Evolutionary conservation across 2,113 vertebrate genomes (phyloP).

Genomic region (Sebastes schlegelii): DNA sequence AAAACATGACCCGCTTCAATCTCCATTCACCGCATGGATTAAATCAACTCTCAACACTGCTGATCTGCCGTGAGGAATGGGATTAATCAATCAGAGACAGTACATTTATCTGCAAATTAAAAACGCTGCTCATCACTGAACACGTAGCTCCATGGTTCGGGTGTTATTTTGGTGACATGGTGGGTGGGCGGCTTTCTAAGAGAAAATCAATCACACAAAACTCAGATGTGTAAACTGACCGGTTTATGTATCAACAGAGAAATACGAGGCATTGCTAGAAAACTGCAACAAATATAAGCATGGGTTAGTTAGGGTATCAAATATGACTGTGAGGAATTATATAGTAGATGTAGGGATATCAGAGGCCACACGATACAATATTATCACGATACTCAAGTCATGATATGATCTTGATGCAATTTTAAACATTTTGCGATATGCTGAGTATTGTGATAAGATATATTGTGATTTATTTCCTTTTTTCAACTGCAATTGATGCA

Average conservation of each 20-base stretch:
- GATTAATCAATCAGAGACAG: constrained; percentile 77
- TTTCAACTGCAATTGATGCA: too few species aligned
- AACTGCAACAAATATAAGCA: neutral
- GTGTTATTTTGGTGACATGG: constrained; percentile 67
- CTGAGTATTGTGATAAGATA: too few species aligned
- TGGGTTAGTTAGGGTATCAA: neutral
- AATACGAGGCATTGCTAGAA: neutral
- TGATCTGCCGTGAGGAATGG: constrained; percentile 81
- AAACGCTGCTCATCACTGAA: constrained; percentile 38
- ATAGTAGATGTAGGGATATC: neutral
- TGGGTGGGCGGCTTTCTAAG: constrained; percentile 55
- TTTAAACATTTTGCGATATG: too few species aligned
- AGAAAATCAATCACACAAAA: constrained; percentile 33
- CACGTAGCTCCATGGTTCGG: constrained; percentile 27
- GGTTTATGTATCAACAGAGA: constrained; percentile 28
- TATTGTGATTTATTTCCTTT: too few species aligned
- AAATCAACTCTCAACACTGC: constrained; percentile 75
- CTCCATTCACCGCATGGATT: constrained; percentile 62
- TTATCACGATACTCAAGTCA: too few species aligned
- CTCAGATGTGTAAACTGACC: constrained; percentile 35
- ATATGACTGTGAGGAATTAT: neutral
- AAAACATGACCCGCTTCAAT: constrained; percentile 54
- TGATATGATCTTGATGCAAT: too few species aligned
- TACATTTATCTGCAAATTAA: constrained; percentile 71
- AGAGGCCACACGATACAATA: too few species aligned